Evolutionary conservation across 2,113 vertebrate species (phyloP), one percentile per base, ranked within the genome.

Genomic region (Crotalus viridis): DNA sequence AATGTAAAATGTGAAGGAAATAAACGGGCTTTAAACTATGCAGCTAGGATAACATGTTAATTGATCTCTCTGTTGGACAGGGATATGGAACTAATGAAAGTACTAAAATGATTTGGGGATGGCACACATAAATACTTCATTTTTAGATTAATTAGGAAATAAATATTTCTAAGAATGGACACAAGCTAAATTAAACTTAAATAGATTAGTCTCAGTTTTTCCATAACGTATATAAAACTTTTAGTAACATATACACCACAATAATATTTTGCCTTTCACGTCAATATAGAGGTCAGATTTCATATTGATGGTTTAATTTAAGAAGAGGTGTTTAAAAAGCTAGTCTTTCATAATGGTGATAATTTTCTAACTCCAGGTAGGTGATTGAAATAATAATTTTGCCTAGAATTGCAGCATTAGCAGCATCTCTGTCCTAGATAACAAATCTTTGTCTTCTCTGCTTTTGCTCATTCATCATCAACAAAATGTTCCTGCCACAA

Each of bases 141-240:
- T 74, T 51, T 69, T n/a, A 69, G 69, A 74, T 86, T 93, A 90
- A 94, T 95, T 94, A 96, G 93, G 88, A 95, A 95, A 88, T 9
- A 91, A 96, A 51, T 8, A 3, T 10, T 93, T 88, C 87, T 94
- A 24, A 54, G 28, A 9, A 24, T 10, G 55, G 64, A 6, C 28
- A 88, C 88, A 54, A 91, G 69, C 22, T 46, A 95, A 96, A 96
- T 97, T 95, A 95, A 96, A 92, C 33, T 86, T 3, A 2, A 88
- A 94, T 96, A 91, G 93, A 88, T 96, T 96, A 94, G 93, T 52
- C 28, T 61, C 28, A 39, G 39, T 8, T 0, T 0, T 96, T 97
- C 94, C 87, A 88, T 97, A 97, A 97, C 96, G 95, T 94, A 48
- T 90, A 91, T n/a, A 93, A 97, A 96, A 86, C 46, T 90, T 96